Conservation (phyloP, 2,113 vertebrate genomes). For the Andinoacara biseriatus region DNA sequence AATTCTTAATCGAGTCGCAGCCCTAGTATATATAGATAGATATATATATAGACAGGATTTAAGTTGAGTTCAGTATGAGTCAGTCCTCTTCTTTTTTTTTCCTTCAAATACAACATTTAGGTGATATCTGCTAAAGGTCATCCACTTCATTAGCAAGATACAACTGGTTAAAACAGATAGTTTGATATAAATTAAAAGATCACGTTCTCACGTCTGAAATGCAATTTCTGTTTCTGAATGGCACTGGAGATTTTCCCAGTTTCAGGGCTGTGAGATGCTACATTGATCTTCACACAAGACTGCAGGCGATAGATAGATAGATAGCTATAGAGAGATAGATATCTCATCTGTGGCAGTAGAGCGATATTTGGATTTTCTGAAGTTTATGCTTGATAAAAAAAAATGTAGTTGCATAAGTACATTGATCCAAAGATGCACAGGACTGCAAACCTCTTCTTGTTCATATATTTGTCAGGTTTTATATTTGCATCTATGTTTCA, state of each 20-base stretch:
- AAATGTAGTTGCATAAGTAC: slow-evolving; percentile 2
- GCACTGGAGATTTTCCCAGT: background rate
- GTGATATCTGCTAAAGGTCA: accelerated
- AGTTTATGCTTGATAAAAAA: slow-evolving; percentile 4
- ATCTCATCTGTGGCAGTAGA: background rate
- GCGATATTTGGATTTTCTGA: background rate
- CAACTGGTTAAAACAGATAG: background rate
- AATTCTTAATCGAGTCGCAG: no score
- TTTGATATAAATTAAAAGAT: background rate
- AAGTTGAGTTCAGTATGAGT: no score
- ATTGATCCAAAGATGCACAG: slow-evolving; percentile 6
- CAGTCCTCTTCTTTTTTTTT: no score
- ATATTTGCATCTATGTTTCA: slow-evolving; percentile 16
- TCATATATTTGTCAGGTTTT: background rate
- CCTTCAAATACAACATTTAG: no score
- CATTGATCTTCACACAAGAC: background rate
- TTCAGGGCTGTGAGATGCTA: background rate
- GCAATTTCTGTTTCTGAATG: background rate
- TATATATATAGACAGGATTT: no score
- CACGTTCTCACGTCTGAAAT: background rate
- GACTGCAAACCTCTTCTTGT: background rate
- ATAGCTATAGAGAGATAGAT: no score
- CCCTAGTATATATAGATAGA: no score
- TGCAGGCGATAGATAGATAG: no score
- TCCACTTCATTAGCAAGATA: background rate